Base-by-base conservation (phyloP, 2,113 vertebrate genomes). In the Sardina pilchardus region DNA sequence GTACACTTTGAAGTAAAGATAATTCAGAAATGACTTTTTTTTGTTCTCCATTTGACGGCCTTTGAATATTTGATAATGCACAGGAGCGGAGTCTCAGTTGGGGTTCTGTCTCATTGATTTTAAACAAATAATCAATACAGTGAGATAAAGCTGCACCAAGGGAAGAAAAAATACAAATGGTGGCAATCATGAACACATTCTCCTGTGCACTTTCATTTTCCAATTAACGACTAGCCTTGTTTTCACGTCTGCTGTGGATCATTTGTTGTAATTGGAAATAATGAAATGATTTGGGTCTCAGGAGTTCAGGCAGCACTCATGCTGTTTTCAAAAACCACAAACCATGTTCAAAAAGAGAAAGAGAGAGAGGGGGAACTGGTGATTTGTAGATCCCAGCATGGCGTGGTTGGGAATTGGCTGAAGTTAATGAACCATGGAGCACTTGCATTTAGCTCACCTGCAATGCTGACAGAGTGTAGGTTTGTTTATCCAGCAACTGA, bases 381-480 rank as follows among this genome's bases (percentile, higher is more conserved):
- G n/a, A 86, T 81, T 85, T 47, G 83, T 56, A 83, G 84, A 43
- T 71, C 75, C 56, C 44, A 80, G 44, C 19, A 63, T 83, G 82
- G 12, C 42, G 36, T n/a, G 21, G n/a, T 81, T 81, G 44, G 82
- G 81, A 84, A 88, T 63, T 48, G 81, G 56, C 82, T 80, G 19
- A 82, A 81, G 82, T 90, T 92, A 92, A 92, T 92, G 91, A 93
- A 89, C 85, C 90, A n/a, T 87, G 86, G 84, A 86, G 71, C 44
- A 48, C 84, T 85, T 48, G 83, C 87, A 87, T 90, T 90, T 59
- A 82, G 86, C 87, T 89, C 89, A 92, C 91, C 90, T 92, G 89
- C 85, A 83, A 86, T 86, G 86, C 90, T 92, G 92, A 91, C 86
- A 92, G 82, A 63, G 34, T 43, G 4, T 26, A 83, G 71, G 85